Evolutionary conservation across 2,888 invertebrate species (phyloP), one percentile per base, ranked within the genome.

Genomic region (Rhingia campestris): DNA sequence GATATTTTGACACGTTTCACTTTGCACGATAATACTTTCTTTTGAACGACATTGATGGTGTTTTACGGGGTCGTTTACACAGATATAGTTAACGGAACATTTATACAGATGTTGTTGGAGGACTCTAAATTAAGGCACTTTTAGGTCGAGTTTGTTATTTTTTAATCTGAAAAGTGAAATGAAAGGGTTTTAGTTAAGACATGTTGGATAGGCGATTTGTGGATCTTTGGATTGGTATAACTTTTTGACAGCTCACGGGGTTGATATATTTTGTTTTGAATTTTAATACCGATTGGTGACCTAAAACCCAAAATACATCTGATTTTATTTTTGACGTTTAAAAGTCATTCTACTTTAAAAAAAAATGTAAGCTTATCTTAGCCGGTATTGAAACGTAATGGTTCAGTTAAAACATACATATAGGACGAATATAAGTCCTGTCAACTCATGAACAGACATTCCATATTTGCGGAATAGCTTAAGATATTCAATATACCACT

Each of bases 21-120:
- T 69, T 59, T 70, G 59, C 70, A 86, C 86, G 86, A 72, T 80
- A 87, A 81, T 87, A 89, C 88, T 88, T 88, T 88, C 88, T 89
- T 87, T 88, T 88, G 86, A 87, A 89, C 88, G 88, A 90, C 90
- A 90, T 90, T 89, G 89, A 88, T 72, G 69, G 56, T 75, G 72
- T 79, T 69, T 74, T 72, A n/a, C 9, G 54, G 10, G 10, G 22
- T 43, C 37, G 35, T 61, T 32, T 49, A 4, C 10, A n/a, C 39
- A 1, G n/a, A 75, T 7, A 54, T 22, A 22, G 22, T 47, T 41
- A 76, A 69, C 33, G 39, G n/a, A 32, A 66, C 63, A 70, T 56
- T 39, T 9, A 51, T 10, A 7, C n/a, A 4, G 32, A 12, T 53
- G 22, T 32, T 49, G 12, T 10, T 9, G 7, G 2, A 33, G 9